Conservation (phyloP, 1,140 invertebrate species). For the Musca vetustissima region DNA sequence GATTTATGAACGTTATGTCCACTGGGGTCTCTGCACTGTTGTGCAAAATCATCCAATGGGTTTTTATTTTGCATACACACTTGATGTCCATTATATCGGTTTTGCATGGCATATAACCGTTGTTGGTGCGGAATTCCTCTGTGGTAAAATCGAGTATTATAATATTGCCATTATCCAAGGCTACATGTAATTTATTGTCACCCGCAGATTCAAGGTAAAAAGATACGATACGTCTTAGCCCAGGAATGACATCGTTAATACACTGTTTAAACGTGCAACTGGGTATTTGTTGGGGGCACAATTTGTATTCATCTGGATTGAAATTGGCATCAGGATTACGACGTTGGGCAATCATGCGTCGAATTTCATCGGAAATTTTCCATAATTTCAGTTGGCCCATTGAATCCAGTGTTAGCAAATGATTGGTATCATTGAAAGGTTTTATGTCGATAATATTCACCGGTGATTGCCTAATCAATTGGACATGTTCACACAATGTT, state of each 20-base stretch:
- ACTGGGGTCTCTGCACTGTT: background rate
- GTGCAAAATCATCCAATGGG: constrained; percentile 34
- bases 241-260: background rate
- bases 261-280: background rate
- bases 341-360: constrained; percentile 2
- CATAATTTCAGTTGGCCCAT: constrained; percentile 44
- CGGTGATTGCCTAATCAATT: constrained; percentile 24
- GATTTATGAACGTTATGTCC: constrained; percentile 19
- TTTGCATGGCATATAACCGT: background rate
- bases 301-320: background rate
- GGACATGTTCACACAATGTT: constrained; percentile 31
- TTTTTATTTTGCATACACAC: constrained; percentile 17
- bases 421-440: constrained; percentile 37
- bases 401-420: constrained; percentile 39
- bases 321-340: constrained; percentile 13
- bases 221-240: background rate
- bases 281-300: background rate
- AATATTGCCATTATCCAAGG: constrained; percentile 8
- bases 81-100: constrained; percentile 19
- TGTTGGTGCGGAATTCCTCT: background rate
- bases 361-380: constrained; percentile 28
- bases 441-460: constrained; percentile 21
- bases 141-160: constrained; percentile 13
- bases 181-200: constrained; percentile 9
- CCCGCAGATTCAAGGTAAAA: background rate